Base-by-base conservation (phyloP, 1,140 invertebrate species). In the Bombus terrestris region DNA sequence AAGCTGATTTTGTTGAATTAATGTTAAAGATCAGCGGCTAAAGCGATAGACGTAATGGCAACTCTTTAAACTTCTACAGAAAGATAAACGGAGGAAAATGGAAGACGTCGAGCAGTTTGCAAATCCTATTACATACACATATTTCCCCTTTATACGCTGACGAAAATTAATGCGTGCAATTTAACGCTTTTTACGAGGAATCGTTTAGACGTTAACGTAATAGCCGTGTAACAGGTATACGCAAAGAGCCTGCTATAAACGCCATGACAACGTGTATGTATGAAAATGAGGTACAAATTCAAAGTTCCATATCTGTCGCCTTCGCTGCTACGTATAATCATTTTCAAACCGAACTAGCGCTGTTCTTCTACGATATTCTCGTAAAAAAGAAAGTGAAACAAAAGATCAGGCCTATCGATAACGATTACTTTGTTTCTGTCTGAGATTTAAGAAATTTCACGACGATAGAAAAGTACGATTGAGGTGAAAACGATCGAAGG, bases 221-320 rank as follows among this genome's bases (percentile, higher is more conserved):
- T 39, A n/a, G 43, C 25, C 39, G n/a, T 10, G 76, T 85, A 80
- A 85, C 53, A 37, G 43, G 68, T 85, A 80, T 72, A 75, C 64
- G 81, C 73, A 43, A 84, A 78, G 79, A 74, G 64, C 77, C 77
- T 25, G 79, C 91, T 84, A 89, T 93, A 92, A 93, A 92, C 74
- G 92, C 92, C 88, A 90, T 71, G 88, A 47, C 85, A 93, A 93
- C 87, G 78, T 89, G 91, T 92, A 92, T 93, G 39, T 93, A 93
- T 92, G 92, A 92, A 92, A 93, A 93, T 93, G 88, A 92, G 90
- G 88, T 72, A 83, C 66, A 90, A 89, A 92, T 86, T 91, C 86
- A 47, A 90, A 90, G 89, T 86, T 86, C 91, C 80, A 93, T 93
- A 93, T 91, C 90, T 91, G 92, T 93, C 92, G 88, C 43, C 81